These are phyloP conservation scores for Leucoraja erinaceus DNA, from an alignment of 2,113 vertebrate species.

Conservation along the genomic window DNA sequence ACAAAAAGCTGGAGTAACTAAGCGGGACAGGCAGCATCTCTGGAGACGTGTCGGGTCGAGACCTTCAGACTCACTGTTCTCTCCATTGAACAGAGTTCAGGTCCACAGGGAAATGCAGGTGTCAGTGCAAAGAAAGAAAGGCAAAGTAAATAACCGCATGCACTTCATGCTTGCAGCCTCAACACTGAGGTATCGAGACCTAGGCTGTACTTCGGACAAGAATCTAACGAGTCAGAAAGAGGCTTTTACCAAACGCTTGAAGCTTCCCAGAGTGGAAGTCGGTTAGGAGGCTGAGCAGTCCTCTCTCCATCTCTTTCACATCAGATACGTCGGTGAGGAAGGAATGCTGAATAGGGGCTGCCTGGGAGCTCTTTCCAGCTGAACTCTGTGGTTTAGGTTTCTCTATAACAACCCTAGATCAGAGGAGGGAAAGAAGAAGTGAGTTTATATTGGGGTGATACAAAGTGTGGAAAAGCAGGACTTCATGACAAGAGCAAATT, in stretches of 20 bases:
- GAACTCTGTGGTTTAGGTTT: constrained; percentile 67
- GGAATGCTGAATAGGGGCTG: constrained; percentile 79
- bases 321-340: constrained; percentile 96
- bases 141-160: background rate
- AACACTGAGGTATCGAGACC: background rate
- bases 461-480: background rate
- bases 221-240: background rate
- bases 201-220: background rate
- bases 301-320: constrained; percentile 96
- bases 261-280: constrained; percentile 98
- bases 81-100: background rate
- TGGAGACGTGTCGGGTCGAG: too few relatives aligned
- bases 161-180: background rate
- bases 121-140: background rate
- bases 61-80: too few relatives aligned
- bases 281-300: constrained; percentile 87
- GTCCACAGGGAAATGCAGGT: background rate
- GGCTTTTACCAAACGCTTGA: constrained; percentile 80
- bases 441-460: too few relatives aligned
- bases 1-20: too few relatives aligned
- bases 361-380: constrained; percentile 65
- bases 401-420: constrained; percentile 68
- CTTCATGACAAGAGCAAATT: background rate
- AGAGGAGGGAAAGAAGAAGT: background rate
- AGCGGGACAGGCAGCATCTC: too few relatives aligned